Evolutionary conservation across 2,888 invertebrate genomes (phyloP).

Genomic region (Ectropis crepuscularia): DNA sequence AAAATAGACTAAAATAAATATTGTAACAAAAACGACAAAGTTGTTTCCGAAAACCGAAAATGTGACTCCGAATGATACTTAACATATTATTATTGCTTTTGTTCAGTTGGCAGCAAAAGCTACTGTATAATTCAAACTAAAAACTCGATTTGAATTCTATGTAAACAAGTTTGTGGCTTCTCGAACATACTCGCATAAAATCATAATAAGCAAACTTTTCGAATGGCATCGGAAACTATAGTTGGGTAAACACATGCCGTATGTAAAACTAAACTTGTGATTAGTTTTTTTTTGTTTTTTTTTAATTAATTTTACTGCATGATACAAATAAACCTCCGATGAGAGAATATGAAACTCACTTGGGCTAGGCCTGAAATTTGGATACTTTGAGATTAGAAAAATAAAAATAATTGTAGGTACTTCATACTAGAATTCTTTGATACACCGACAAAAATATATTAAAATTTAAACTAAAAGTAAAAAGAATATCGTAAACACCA

Average conservation of each 20-base stretch:
- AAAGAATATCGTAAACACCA: too few relatives aligned
- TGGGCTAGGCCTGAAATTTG: too few relatives aligned
- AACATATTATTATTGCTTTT: conserved; percentile 37
- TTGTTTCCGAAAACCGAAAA: conserved; percentile 23
- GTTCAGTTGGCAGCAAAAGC: conserved; percentile 68
- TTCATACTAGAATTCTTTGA: too few relatives aligned
- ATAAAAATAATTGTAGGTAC: too few relatives aligned
- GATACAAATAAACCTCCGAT: too few relatives aligned
- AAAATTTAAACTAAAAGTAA: too few relatives aligned
- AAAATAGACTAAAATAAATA: background rate
- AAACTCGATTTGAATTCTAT: conserved; percentile 76
- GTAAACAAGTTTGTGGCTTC: conserved; percentile 76
- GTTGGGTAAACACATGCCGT: conserved; percentile 47
- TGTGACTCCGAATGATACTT: conserved; percentile 26
- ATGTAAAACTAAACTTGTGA: conserved; percentile 10
- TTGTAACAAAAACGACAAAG: conserved; percentile 14
- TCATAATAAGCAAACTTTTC: conserved; percentile 75
- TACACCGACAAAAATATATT: too few relatives aligned
- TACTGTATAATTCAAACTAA: conserved; percentile 76
- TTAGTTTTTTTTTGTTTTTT: too few relatives aligned
- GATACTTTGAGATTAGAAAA: too few relatives aligned
- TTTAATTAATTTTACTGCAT: too few relatives aligned
- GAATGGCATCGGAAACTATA: conserved; percentile 62
- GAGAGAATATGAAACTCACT: too few relatives aligned
- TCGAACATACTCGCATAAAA: conserved; percentile 76